These are phyloP conservation scores for Hylaeus volcanicus DNA, from an alignment of 1,140 invertebrate genomes.

Conservation along the genomic window DNA sequence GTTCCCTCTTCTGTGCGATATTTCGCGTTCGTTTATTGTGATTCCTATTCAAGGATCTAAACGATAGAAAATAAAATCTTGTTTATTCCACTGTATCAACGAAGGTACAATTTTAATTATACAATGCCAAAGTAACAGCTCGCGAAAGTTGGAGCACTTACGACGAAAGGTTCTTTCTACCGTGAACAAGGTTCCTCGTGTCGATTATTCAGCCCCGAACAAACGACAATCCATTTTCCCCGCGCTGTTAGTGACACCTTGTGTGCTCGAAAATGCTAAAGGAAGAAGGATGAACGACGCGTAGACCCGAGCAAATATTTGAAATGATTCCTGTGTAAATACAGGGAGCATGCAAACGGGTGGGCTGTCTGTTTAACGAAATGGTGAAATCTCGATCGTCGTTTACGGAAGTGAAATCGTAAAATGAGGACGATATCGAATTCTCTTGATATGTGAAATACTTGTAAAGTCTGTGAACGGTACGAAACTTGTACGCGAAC, in stretches of 20 bases:
- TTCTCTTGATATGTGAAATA: no score
- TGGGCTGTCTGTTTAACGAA: background rate
- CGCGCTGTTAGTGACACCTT: slow-evolving; percentile 13
- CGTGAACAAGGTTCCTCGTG: background rate
- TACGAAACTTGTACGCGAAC: no score
- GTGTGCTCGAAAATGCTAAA: background rate
- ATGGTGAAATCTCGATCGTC: background rate
- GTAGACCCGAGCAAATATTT: slow-evolving; percentile 3
- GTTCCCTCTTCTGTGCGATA: no score
- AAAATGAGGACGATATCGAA: background rate
- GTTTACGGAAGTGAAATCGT: background rate
- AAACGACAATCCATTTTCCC: slow-evolving; percentile 33
- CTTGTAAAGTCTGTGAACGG: no score
- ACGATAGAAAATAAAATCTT: no score
- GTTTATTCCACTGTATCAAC: no score
- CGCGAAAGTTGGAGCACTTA: slow-evolving; percentile 6
- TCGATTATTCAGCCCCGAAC: slow-evolving; percentile 15
- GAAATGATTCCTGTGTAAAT: background rate
- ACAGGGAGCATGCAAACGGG: background rate
- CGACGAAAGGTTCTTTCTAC: background rate
- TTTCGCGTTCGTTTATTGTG: no score
- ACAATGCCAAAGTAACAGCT: background rate
- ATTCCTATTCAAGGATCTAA: no score
- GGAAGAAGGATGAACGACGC: slow-evolving; percentile 3
- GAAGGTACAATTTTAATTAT: background rate